Conservation (phyloP, 2,113 vertebrate species). For the Cyanoliseus patagonus region DNA sequence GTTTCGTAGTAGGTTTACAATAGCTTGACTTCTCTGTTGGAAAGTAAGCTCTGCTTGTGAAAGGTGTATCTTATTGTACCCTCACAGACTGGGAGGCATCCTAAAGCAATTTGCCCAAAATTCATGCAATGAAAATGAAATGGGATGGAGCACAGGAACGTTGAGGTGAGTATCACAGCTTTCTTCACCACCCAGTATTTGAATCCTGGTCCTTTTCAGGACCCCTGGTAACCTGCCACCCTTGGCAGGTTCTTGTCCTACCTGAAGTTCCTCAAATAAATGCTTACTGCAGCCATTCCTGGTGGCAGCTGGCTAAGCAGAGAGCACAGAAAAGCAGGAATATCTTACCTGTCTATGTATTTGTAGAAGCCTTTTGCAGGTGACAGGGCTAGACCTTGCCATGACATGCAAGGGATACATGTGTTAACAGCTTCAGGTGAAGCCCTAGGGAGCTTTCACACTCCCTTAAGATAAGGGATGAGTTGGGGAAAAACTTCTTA, state of each 20-base stretch:
- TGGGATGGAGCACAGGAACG: not conserved
- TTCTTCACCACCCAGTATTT: not conserved
- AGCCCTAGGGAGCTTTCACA: not conserved
- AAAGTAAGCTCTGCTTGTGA: not conserved
- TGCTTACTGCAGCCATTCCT: not conserved
- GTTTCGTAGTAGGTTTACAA: not conserved
- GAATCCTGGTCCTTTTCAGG: not conserved
- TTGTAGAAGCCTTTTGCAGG: not conserved
- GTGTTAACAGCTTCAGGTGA: not conserved
- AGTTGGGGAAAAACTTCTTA: accelerated
- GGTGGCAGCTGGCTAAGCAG: not conserved
- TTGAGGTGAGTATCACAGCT: not conserved
- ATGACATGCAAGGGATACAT: not conserved
- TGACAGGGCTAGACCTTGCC: not conserved
- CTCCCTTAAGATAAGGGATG: not conserved
- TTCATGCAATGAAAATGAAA: not conserved
- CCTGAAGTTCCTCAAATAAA: not conserved
- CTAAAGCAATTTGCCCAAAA: not conserved
- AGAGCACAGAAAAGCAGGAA: not conserved
- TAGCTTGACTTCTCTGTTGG: not conserved
- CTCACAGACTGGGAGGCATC: not conserved
- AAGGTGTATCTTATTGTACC: not conserved
- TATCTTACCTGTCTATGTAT: not conserved
- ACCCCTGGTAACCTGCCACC: not conserved
- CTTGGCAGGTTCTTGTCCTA: not conserved